Conservation (phyloP, 2,113 vertebrate genomes). For the Psittacus erithacus region DNA sequence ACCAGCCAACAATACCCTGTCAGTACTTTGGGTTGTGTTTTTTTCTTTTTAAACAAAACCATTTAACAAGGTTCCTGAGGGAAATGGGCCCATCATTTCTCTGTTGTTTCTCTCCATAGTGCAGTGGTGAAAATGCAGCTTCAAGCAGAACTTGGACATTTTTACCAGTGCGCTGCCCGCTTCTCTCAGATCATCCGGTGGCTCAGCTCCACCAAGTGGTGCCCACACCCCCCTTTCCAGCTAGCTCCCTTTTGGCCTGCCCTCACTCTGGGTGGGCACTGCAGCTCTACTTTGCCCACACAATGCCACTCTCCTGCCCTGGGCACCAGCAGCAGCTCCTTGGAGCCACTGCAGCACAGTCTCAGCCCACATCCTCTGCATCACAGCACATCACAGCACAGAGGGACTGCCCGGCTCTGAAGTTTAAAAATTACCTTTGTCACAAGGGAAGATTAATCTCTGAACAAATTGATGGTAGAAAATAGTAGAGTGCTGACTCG, state of each 20-base stretch:
- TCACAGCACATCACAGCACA: not conserved
- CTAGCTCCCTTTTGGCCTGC: not conserved
- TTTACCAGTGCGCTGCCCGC: not conserved
- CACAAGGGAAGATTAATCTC: constrained; percentile 22
- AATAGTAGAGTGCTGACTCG: not conserved
- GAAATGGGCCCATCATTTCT: not conserved
- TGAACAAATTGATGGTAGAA: constrained; percentile 19
- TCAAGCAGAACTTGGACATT: not conserved
- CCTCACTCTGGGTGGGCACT: accelerated
- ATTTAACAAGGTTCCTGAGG: constrained; percentile 3
- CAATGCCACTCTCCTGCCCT: not conserved
- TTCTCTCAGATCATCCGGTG: accelerated
- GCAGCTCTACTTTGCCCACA: not conserved
- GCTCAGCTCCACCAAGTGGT: not conserved
- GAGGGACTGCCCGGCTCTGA: not conserved
- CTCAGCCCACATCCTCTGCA: not conserved
- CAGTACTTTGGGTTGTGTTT: constrained; percentile 4
- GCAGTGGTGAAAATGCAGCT: not conserved
- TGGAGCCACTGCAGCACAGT: not conserved
- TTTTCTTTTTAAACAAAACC: constrained; percentile 19
- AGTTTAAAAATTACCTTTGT: constrained; percentile 44
- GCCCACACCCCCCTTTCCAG: not conserved
- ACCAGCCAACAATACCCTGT: not conserved
- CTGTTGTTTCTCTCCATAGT: not conserved
- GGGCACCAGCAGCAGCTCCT: not conserved